Percentiles rank a stretch among this genome's conserved stretches.
Conservation (phyloP, 2,888 invertebrate species). For the Lobophora halterata region DNA sequence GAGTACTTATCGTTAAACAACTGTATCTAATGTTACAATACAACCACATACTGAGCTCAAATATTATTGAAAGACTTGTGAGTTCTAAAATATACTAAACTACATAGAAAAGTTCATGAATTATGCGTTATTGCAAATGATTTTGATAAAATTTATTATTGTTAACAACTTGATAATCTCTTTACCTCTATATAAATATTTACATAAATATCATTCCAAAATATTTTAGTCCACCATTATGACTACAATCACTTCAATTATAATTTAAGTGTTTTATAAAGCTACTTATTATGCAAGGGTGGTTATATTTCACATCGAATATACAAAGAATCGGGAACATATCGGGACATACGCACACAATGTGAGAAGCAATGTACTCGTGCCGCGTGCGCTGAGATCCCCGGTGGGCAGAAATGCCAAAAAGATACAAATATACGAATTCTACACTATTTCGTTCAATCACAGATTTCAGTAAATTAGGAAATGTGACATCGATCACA, state of each 20-base stretch:
- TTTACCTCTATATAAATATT: slow-evolving; percentile 48
- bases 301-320: slow-evolving; percentile 13
- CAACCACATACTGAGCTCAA: slow-evolving; percentile 14
- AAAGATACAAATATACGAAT: slow-evolving; percentile 48
- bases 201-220: slow-evolving; percentile 71
- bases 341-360: slow-evolving; percentile 16
- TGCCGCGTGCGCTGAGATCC: slow-evolving; percentile 16
- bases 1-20: slow-evolving; percentile 3
- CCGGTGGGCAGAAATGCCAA: slow-evolving; percentile 72
- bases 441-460: slow-evolving; percentile 66
- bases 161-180: slow-evolving; percentile 65
- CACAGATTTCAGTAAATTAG: slow-evolving; percentile 74
- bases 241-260: slow-evolving; percentile 36
- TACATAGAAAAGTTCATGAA: slow-evolving; percentile 26
- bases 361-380: slow-evolving; percentile 19
- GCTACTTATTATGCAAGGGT: slow-evolving; percentile 30
- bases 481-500: slow-evolving; percentile 66
- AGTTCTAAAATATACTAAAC: slow-evolving; percentile 19
- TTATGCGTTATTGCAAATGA: slow-evolving; percentile 38
- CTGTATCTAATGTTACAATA: slow-evolving; percentile 13
- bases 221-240: slow-evolving; percentile 56
- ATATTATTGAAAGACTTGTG: slow-evolving; percentile 13
- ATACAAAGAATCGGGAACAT: slow-evolving; percentile 5
- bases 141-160: slow-evolving; percentile 59
- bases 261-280: slow-evolving; percentile 26